Evolutionary conservation across 2,113 vertebrate species (phyloP), one percentile per base, ranked within the genome.

Genomic region (Lethenteron camtschaticum): DNA sequence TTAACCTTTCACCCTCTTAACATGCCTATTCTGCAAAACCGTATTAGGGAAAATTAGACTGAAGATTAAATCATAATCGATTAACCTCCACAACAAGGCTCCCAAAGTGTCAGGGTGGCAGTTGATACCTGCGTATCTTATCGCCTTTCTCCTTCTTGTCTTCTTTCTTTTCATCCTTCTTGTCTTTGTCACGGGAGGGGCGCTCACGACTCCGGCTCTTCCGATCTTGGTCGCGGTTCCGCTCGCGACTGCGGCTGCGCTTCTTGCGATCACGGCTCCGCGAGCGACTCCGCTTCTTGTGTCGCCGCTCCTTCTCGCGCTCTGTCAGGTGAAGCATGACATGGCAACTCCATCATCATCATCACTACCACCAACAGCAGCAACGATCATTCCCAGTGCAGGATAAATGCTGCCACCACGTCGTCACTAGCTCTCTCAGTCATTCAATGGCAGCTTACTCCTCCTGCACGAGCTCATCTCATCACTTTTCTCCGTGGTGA

Each of bases 91-190:
- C 10, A 12, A 56, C 59, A 11, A 9, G 13, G 20, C 2, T 16
- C 13, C 20, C 41, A 63, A 8, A 14, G 16, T 11, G 3, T 13
- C n/a, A 24, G 7, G 11, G 8, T 24, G 56, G 9, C 11, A 10
- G 56, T 18, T 57, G 56, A 9, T 18, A 70, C 41, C 9, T 24
- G 12, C 11, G 57, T n/a, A 66, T 66, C 18, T 56, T 20, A 71
- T 56, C 16, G n/a, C 66, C 78, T 81, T 80, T 83, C 79, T 75
- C 80, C 72, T 82, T 82, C 76, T 81, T 82, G 75, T 81, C 81
- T 56, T 81, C 81, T 55, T 79, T 70, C 11, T 81, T 82, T 68
- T 75, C 74, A 75, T 81, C 83, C 69, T 80, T 72, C 68, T 75
- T 73, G 71, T 82, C 81, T 24, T 79, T 74, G 73, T 78, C 79